A percentile compares a stretch with the other conserved stretches of the same genome.
phyloP scores from a whole-genome alignment of 2,797 vertebrate species.

The Lophius americanus region DNA sequence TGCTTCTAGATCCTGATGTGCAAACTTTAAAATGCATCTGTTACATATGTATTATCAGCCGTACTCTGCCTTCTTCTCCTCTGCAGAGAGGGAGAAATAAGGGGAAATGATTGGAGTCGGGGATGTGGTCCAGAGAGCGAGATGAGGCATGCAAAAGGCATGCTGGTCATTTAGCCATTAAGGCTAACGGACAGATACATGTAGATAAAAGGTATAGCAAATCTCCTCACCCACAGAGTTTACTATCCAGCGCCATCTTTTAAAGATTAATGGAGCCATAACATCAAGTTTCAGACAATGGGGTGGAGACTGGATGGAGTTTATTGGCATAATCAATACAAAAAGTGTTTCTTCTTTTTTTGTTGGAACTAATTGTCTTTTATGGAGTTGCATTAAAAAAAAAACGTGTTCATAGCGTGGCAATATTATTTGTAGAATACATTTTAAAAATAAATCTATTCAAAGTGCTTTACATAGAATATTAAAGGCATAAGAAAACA shows the following conservation, averaged over 20 bases:
- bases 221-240: background rate
- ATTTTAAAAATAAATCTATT: no score
- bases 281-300: background rate
- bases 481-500: no score
- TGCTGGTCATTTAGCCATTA: slow-evolving; percentile 8
- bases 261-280: background rate
- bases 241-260: background rate
- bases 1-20: slow-evolving; percentile 54
- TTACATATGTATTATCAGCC: slow-evolving; percentile 67
- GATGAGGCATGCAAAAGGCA: slow-evolving; percentile 18
- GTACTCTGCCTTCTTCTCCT: slow-evolving; percentile 43
- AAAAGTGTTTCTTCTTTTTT: background rate
- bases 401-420: background rate
- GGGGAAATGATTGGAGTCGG: slow-evolving; percentile 26
- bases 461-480: no score
- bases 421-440: no score
- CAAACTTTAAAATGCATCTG: slow-evolving; percentile 49
- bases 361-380: no score
- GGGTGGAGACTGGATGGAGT: background rate
- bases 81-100: slow-evolving; percentile 26
- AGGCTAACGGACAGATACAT: slow-evolving; percentile 2
- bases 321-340: background rate
- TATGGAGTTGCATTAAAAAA: no score
- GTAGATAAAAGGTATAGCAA: background rate
- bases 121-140: slow-evolving; percentile 31